phyloP scores from a whole-genome alignment of 2,888 invertebrate species.

The Hymenopus coronatus region DNA sequence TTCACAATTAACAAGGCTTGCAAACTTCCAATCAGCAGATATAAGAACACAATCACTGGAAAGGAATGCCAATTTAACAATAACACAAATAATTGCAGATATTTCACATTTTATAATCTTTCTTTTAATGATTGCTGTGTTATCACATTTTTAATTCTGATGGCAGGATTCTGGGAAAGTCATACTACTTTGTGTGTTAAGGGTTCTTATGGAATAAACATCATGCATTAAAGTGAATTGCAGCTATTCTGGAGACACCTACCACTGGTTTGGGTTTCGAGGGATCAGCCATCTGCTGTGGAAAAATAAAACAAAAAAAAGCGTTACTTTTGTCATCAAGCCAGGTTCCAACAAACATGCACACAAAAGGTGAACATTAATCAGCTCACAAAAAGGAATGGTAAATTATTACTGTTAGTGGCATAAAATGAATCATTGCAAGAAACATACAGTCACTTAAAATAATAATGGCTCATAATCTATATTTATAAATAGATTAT shows the following conservation, averaged over 20 bases:
- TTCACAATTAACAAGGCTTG: too few species aligned
- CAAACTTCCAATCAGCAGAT: too few species aligned
- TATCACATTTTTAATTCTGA: background rate
- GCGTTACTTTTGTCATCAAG: slow-evolving; percentile 29
- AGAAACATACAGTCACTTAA: background rate
- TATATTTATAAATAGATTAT: too few species aligned
- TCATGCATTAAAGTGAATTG: background rate
- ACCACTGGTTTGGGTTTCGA: slow-evolving; percentile 63
- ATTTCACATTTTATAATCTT: background rate
- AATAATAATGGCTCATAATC: background rate
- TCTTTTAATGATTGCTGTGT: background rate
- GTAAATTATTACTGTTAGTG: background rate
- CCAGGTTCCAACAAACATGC: background rate
- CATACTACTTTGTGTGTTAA: background rate
- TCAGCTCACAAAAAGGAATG: background rate
- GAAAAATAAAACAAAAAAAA: slow-evolving; percentile 39
- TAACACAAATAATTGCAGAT: background rate
- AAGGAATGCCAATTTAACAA: background rate
- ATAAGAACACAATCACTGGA: background rate
- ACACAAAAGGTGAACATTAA: background rate
- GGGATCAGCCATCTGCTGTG: slow-evolving; percentile 51
- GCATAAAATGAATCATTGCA: background rate
- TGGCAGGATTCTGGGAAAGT: background rate
- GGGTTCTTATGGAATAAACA: background rate
- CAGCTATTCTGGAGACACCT: slow-evolving; percentile 48